phyloP scores from a whole-genome alignment of 30 jellyfish, hydroid and myxozoan species.

The Morbakka virulenta region DNA sequence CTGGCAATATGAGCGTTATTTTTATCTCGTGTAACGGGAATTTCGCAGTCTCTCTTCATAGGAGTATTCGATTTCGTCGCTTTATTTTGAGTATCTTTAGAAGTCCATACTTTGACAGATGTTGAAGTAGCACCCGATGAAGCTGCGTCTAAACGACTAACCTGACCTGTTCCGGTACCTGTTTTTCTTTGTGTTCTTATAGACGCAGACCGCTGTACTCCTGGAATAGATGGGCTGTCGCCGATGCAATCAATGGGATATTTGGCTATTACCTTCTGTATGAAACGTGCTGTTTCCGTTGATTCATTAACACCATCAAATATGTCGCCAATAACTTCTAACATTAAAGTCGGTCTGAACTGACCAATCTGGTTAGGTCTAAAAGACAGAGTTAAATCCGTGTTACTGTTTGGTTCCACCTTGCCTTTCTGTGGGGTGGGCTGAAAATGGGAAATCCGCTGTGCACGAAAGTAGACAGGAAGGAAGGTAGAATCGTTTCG shows the following conservation, averaged over 20 bases:
- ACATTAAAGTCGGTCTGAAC: slow-evolving; percentile 35
- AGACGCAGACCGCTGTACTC: slow-evolving; percentile 42
- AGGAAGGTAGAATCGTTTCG: slow-evolving; percentile 66
- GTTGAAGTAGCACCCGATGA: slow-evolving; percentile 25
- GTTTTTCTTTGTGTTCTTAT: slow-evolving; percentile 56
- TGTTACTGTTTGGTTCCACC: slow-evolving; percentile 42
- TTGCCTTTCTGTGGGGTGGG: slow-evolving; percentile 57
- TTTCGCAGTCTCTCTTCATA: slow-evolving; percentile 18
- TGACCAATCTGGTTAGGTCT: slow-evolving; percentile 86
- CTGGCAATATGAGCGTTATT: slow-evolving; percentile 22
- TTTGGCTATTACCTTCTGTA: slow-evolving; percentile 42
- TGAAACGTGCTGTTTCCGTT: slow-evolving; percentile 42
- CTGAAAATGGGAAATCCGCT: slow-evolving; percentile 76
- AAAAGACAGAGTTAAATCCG: slow-evolving; percentile 63
- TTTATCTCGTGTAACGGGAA: background rate
- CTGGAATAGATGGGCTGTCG: slow-evolving; percentile 49
- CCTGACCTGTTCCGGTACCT: slow-evolving; percentile 32
- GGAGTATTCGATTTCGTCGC: background rate
- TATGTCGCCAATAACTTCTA: slow-evolving; percentile 60
- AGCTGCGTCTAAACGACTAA: background rate
- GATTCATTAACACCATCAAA: slow-evolving; percentile 38
- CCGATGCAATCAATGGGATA: slow-evolving; percentile 52
- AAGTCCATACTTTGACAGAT: slow-evolving; percentile 43
- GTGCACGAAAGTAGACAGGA: slow-evolving; percentile 52
- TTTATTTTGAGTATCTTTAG: slow-evolving; percentile 24